Conservation (phyloP, 1,140 invertebrate species). For the Meteorus sp. region DNA sequence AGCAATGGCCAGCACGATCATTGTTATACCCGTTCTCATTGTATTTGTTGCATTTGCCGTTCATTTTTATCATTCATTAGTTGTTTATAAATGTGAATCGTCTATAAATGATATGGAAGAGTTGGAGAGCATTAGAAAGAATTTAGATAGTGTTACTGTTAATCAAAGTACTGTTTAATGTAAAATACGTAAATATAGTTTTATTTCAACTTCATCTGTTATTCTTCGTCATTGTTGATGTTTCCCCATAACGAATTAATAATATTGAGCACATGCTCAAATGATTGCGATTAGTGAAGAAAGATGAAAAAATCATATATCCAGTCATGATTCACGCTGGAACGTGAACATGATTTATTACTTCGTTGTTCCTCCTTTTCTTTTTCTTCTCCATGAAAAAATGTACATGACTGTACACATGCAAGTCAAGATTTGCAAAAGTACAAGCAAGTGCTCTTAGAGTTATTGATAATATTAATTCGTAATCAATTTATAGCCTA, state of each 20-base stretch:
- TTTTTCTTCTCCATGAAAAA: conserved; percentile 51
- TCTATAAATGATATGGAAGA: conserved; percentile 70
- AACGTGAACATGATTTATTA: conserved; percentile 22
- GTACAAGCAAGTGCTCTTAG: conserved; percentile 52
- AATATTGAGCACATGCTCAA: too few species aligned
- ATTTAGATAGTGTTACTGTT: conserved; percentile 64
- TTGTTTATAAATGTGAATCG: conserved; percentile 78
- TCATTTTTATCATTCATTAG: conserved; percentile 86
- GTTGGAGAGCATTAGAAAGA: conserved; percentile 71
- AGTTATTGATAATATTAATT: conserved; percentile 40
- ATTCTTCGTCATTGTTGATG: too few species aligned
- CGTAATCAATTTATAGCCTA: conserved; percentile 41
- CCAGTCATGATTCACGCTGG: conserved; percentile 16
- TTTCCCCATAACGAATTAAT: too few species aligned
- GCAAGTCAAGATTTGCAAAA: conserved; percentile 50
- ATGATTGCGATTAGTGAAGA: too few species aligned
- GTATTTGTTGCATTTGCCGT: conserved; percentile 86
- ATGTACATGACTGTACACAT: conserved; percentile 53
- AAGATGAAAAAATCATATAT: too few species aligned
- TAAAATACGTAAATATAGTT: background rate
- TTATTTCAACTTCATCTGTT: too few species aligned
- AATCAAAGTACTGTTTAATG: conserved; percentile 46
- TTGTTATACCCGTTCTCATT: conserved; percentile 86
- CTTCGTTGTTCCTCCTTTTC: too few species aligned
- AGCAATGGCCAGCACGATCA: conserved; percentile 80